Conservation (phyloP, 53 echinoderm and acorn worm genomes). For the Actinopyga echinites region DNA sequence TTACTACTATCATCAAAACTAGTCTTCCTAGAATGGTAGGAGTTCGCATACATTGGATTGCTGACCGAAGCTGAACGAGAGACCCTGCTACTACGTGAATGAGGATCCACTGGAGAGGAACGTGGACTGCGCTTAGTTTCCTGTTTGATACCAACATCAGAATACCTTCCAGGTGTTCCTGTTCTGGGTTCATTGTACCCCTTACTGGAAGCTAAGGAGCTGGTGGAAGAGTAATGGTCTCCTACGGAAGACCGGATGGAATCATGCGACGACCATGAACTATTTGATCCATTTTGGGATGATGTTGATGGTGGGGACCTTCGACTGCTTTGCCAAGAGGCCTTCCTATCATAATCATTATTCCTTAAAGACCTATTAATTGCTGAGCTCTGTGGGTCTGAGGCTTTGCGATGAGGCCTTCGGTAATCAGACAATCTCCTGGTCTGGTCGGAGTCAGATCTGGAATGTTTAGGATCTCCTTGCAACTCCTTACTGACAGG, state of each 20-base stretch:
- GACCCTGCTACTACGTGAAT: neutral
- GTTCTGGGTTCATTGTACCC: neutral
- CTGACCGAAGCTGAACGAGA: constrained; percentile 9
- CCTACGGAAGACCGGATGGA: neutral
- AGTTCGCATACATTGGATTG: neutral
- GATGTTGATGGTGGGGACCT: neutral
- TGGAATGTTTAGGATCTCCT: constrained; percentile 57
- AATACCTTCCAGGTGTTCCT: neutral
- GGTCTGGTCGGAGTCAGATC: constrained; percentile 52
- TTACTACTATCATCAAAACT: constrained; percentile 8
- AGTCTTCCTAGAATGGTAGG: neutral
- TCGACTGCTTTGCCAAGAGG: neutral
- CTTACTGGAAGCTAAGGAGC: constrained; percentile 5
- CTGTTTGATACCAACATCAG: constrained; percentile 11
- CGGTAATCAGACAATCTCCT: neutral
- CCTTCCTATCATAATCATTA: neutral
- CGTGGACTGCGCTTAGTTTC: neutral
- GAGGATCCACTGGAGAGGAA: constrained; percentile 4
- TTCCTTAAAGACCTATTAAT: neutral
- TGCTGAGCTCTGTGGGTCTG: constrained; percentile 1
- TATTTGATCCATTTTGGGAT: neutral
- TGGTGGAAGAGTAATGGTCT: constrained; percentile 34
- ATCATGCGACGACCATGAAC: neutral
- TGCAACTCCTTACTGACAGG: neutral
- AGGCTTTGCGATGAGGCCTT: neutral